Evolutionary conservation across 92 coral and sea anemone species (phyloP), one percentile per base, ranked within the genome.

Genomic region (Umimayanthus kanabou): DNA sequence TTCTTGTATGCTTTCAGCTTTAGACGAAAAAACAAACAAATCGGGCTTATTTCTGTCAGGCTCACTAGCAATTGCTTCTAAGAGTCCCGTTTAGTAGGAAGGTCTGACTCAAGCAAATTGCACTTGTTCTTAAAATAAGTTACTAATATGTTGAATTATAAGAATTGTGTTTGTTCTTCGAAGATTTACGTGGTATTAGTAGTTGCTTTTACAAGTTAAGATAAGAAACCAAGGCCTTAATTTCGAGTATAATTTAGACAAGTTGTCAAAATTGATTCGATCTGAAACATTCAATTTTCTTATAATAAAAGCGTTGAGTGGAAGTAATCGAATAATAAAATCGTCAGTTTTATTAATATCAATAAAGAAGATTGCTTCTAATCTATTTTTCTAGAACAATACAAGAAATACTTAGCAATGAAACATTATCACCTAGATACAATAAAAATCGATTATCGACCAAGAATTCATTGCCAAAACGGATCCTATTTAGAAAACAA

Each of bases 1-100:
- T 73, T 75, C 50, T 39, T 39, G 79, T 74, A n/a, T 75, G 78
- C 45, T 43, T 74, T n/a, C 49, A 74, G n/a, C 39, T 74, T 33
- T 39, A 8, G 79, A 74, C 42, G 9, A 37, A 9, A 40, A 37
- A 75, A 10, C 25, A 75, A 75, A 75, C 28, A 37, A 22, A 75
- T 33, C 20, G 45, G 50, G 9, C 10, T 6, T 42, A 75, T 39
- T 75, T 75, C 79, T 39, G 79, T 75, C 79, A 75, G 45, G 47
- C 40, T 39, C 2, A 75, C 26, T 43, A 20, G 16, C 39, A 75
- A 40, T 75, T 75, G 1, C 49, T 18, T 37, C 45, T 20, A 40
- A 23, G 11, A 39, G n/a, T 73, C 40, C 77, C 33, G 4, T 37
- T 33, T 2, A 33, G 1, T 37, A 20, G 45, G 23, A 22, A 1